Evolutionary conservation across 2,113 vertebrate genomes (phyloP).

Genomic region (Alexandromys fortis): DNA sequence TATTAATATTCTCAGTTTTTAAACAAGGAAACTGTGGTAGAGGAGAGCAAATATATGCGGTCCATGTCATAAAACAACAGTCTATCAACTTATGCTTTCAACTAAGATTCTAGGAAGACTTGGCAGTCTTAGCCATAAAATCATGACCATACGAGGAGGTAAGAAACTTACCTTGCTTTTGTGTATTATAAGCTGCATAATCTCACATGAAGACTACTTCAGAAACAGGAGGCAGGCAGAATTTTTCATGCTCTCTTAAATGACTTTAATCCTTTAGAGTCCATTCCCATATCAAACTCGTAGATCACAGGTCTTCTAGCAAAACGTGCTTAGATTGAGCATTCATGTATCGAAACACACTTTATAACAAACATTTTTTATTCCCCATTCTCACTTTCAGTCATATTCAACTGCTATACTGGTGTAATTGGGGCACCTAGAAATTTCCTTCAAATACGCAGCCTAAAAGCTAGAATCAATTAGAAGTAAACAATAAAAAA

Average conservation of each 20-base stretch:
- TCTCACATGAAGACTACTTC: background rate
- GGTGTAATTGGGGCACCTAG: background rate
- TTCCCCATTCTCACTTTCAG: background rate
- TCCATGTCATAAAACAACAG: background rate
- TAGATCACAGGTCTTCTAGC: background rate
- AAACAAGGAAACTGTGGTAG: no score
- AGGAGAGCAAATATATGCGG: background rate
- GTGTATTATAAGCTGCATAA: background rate
- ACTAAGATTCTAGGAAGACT: background rate
- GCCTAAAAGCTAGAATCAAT: background rate
- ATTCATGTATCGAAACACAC: background rate
- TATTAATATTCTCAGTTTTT: background rate
- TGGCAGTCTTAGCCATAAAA: no score
- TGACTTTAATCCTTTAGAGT: background rate
- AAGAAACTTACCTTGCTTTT: background rate
- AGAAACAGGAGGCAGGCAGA: background rate
- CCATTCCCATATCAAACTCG: background rate
- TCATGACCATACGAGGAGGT: background rate
- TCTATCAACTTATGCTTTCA: background rate
- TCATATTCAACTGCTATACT: background rate
- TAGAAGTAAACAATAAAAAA: background rate
- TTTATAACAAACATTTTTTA: background rate
- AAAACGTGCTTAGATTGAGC: background rate
- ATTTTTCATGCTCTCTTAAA: background rate
- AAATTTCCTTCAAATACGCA: background rate